A percentile compares a stretch with the other conserved stretches of the same genome.
Conservation (phyloP, 1,140 invertebrate genomes). For the Pseudachorutes palmiensis region DNA sequence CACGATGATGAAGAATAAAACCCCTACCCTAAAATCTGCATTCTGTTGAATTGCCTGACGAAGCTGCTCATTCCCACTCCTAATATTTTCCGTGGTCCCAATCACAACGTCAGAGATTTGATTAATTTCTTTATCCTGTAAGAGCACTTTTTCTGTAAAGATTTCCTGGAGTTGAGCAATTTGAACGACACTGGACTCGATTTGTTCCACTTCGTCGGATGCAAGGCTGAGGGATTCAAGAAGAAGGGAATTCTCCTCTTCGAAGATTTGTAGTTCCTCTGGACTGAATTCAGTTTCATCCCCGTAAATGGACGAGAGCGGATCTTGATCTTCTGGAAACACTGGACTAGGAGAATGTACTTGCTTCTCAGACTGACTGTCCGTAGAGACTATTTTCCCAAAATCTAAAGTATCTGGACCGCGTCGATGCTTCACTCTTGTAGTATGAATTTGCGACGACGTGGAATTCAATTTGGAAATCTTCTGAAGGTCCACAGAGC, state of each 20-base stretch:
- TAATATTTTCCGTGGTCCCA: slow-evolving; percentile 87
- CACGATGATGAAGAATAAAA: slow-evolving; percentile 89
- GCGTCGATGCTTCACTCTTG: neutral
- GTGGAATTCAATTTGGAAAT: slow-evolving; percentile 54
- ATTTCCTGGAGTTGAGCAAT: slow-evolving; percentile 93
- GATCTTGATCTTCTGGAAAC: slow-evolving; percentile 2
- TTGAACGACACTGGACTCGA: slow-evolving; percentile 86
- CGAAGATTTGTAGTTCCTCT: slow-evolving; percentile 85
- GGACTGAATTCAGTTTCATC: slow-evolving; percentile 49
- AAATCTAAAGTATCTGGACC: neutral
- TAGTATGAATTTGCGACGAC: neutral
- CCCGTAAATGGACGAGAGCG: neutral
- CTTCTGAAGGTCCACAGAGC: slow-evolving; percentile 70
- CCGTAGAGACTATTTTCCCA: neutral
- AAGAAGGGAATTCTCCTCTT: slow-evolving; percentile 71
- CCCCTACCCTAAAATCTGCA: slow-evolving; percentile 84
- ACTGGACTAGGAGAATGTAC: neutral
- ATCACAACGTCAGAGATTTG: slow-evolving; percentile 76
- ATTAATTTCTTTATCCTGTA: slow-evolving; percentile 90
- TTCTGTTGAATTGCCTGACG: slow-evolving; percentile 91
- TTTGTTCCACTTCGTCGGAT: slow-evolving; percentile 65
- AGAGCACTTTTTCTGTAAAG: slow-evolving; percentile 91
- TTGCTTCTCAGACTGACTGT: neutral
- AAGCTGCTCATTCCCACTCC: slow-evolving; percentile 94
- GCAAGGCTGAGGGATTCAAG: slow-evolving; percentile 75